Evolutionary conservation across 1,140 invertebrate species (phyloP), one percentile per base, ranked within the genome.

Genomic region (Solenopsis invicta): DNA sequence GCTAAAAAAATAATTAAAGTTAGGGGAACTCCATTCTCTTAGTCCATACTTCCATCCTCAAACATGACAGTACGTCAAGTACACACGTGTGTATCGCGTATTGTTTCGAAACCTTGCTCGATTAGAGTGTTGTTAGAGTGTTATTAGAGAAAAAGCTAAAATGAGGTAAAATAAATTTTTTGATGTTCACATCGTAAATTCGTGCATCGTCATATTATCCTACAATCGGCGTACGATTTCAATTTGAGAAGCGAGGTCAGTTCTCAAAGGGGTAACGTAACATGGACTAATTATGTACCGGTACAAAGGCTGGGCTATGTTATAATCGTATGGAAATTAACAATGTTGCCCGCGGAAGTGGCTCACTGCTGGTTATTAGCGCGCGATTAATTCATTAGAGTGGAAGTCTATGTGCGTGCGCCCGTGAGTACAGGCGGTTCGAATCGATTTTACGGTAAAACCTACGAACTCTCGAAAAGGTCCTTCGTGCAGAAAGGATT

Each of bases 281-380:
- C 45, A 66, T 86, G 62, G 77, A 85, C 66, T 90, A 90, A 90
- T 90, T 87, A 87, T 76, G 59, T 12, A 8, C 29, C 50, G 12
- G 59, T 59, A 90, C 86, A 90, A 90, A 90, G 86, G 74, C 80
- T n/a, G 4, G 54, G 18, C 59, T 37, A 16, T 80, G 82, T 84
- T 78, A 64, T 87, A 80, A 90, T 87, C 74, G 61, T 64, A 74
- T 62, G 88, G 87, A 87, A 90, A 90, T 90, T 90, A 90, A 90
- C 89, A 90, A 85, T 72, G 80, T 90, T 90, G 76, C 45, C 86
- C 66, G 48, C 74, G 66, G 88, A 80, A 85, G 67, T 74, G 74
- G 66, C 54, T 71, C 50, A 52, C 56, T 86, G 41, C 76, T 84
- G 67, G 86, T 90, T 90, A 90, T 90, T 76, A 76, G 69, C 48